These are phyloP conservation scores for Dendroctonus valens DNA, from an alignment of 1,140 invertebrate genomes.

Conservation along the genomic window DNA sequence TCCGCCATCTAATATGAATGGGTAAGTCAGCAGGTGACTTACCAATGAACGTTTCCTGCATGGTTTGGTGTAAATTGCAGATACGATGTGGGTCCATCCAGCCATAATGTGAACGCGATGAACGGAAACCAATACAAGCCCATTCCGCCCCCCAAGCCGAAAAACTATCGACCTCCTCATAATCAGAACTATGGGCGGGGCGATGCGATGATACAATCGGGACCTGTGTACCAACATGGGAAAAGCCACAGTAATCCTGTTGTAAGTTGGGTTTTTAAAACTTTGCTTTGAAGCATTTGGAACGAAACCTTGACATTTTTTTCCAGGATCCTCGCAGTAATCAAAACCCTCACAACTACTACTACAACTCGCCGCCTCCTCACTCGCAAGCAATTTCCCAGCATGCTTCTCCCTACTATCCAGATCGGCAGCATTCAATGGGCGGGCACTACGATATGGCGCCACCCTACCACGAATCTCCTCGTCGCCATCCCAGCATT, in stretches of 20 bases:
- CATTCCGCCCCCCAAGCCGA: conserved; percentile 86
- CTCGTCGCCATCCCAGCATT: conserved; percentile 47
- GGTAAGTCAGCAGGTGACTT: conserved; percentile 7
- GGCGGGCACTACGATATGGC: conserved; percentile 48
- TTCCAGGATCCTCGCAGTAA: conserved; percentile 45
- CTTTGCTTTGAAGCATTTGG: neutral
- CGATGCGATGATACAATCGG: conserved; percentile 44
- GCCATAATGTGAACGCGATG: conserved; percentile 32
- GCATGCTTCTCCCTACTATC: conserved; percentile 43
- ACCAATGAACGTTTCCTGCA: neutral
- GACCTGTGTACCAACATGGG: conserved; percentile 49
- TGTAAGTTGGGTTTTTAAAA: conserved; percentile 37
- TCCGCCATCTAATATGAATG: conserved; percentile 39
- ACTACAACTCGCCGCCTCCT: conserved; percentile 51
- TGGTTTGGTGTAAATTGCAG: conserved; percentile 4
- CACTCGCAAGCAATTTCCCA: conserved; percentile 46
- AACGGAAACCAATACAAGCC: conserved; percentile 69
- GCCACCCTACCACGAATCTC: conserved; percentile 45
- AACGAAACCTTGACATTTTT: conserved; percentile 1
- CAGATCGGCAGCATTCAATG: conserved; percentile 31
- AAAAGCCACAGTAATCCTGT: conserved; percentile 52
- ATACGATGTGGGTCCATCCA: conserved; percentile 38
- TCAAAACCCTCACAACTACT: conserved; percentile 51
- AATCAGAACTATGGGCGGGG: conserved; percentile 41
- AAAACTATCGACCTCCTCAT: conserved; percentile 80